Evolutionary conservation across 2,888 invertebrate genomes (phyloP).

Genomic region (Dioctria linearis): DNA sequence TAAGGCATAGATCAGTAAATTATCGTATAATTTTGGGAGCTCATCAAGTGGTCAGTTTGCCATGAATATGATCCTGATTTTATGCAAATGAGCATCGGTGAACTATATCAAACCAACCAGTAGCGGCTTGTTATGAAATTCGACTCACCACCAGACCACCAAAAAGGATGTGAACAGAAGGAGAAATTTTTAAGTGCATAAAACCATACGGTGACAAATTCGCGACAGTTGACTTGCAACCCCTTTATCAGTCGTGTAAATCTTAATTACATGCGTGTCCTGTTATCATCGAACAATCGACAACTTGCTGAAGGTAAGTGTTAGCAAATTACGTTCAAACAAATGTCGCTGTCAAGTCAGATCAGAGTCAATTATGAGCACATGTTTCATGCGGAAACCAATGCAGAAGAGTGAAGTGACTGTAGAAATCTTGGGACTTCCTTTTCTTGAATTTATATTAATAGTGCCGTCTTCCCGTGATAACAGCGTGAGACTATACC

Average conservation of each 20-base stretch:
- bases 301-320: constrained; percentile 28
- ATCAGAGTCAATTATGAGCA: background rate
- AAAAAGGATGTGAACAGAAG: constrained; percentile 1
- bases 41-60: constrained; percentile 43
- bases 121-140: background rate
- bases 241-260: constrained; percentile 34
- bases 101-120: background rate
- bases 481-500: background rate
- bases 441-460: background rate
- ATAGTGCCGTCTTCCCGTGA: background rate
- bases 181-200: background rate
- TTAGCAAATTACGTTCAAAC: constrained; percentile 19
- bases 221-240: constrained; percentile 43
- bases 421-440: background rate
- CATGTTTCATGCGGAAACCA: background rate
- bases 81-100: constrained; percentile 24
- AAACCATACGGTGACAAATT: constrained; percentile 15
- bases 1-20: constrained; percentile 19
- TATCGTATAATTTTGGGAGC: background rate
- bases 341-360: constrained; percentile 35
- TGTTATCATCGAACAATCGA: constrained; percentile 12
- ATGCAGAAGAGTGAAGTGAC: background rate
- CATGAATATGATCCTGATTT: background rate
- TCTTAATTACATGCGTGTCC: constrained; percentile 28
- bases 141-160: background rate